These are phyloP conservation scores for Aleiodes testaceus DNA, from an alignment of 2,888 invertebrate species.

Conservation along the genomic window DNA sequence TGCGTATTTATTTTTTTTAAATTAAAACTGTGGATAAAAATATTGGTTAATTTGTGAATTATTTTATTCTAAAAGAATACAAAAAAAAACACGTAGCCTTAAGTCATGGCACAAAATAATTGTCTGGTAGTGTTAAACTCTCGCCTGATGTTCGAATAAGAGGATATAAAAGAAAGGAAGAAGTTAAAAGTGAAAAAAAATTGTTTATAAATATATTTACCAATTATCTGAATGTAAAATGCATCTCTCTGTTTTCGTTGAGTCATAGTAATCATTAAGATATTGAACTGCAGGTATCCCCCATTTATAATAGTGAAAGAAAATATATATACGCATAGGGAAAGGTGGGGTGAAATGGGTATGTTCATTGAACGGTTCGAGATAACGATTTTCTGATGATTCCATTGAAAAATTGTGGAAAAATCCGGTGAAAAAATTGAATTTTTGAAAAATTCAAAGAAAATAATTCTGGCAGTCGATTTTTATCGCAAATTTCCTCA, in stretches of 20 bases:
- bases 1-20: not conserved
- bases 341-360: too few relatives aligned
- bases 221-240: conserved; percentile 27
- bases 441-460: too few relatives aligned
- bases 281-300: conserved; percentile 9
- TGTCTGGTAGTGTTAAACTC: not conserved
- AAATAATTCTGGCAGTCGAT: too few relatives aligned
- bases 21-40: too few relatives aligned
- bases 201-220: conserved; percentile 19
- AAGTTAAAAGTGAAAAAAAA: not conserved
- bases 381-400: too few relatives aligned
- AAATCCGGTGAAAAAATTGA: too few relatives aligned
- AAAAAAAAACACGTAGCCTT: conserved; percentile 4
- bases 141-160: not conserved
- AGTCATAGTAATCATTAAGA: conserved; percentile 20
- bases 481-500: too few relatives aligned
- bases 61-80: not conserved
- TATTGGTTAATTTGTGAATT: too few relatives aligned
- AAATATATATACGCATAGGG: not conserved
- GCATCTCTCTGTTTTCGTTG: conserved; percentile 9
- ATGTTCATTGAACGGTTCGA: too few relatives aligned
- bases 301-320: too few relatives aligned
- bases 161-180: not conserved
- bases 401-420: too few relatives aligned
- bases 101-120: conserved; percentile 4